Percentiles rank a stretch among this genome's conserved stretches.
Evolutionary conservation across 1,140 invertebrate species (phyloP).

Genomic region (Penaeus vannamei): DNA sequence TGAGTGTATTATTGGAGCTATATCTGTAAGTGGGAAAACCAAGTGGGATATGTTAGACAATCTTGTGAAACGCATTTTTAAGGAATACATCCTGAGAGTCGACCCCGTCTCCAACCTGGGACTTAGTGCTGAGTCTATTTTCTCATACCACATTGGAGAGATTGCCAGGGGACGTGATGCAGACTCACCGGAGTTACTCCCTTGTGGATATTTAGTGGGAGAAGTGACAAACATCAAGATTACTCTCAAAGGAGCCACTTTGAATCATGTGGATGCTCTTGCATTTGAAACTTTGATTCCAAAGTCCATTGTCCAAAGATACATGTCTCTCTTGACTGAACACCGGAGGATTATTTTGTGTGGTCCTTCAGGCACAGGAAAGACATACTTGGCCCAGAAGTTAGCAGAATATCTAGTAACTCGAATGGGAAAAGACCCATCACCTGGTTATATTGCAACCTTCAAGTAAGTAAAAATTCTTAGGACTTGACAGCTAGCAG

Average conservation of each 20-base stretch:
- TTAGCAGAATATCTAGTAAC: constrained; percentile 91
- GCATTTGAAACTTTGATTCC: constrained; percentile 97
- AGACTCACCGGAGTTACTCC: constrained; percentile 83
- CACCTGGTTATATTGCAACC: constrained; percentile 82
- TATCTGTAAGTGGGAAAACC: constrained; percentile 92
- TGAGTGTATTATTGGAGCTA: constrained; percentile 84
- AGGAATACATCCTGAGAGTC: constrained; percentile 93
- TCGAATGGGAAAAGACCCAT: constrained; percentile 77
- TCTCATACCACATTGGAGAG: constrained; percentile 93
- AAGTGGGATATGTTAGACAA: constrained; percentile 96
- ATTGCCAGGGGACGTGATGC: constrained; percentile 78
- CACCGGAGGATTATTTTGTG: constrained; percentile 94
- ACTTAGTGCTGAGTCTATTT: constrained; percentile 88
- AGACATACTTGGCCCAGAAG: constrained; percentile 96
- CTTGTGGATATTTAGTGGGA: constrained; percentile 93
- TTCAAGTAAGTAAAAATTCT: constrained; percentile 80
- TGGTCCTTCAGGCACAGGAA: constrained; percentile 97
- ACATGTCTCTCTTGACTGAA: constrained; percentile 89
- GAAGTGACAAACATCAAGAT: constrained; percentile 78
- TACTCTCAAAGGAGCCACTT: constrained; percentile 81
- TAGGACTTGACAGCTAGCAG: background rate
- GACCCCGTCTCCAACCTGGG: constrained; percentile 94
- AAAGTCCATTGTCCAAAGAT: constrained; percentile 94
- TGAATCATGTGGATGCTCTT: constrained; percentile 91
- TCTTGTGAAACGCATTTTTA: constrained; percentile 91